Conservation (phyloP, 1,140 invertebrate genomes). For the Heliconius himera region DNA sequence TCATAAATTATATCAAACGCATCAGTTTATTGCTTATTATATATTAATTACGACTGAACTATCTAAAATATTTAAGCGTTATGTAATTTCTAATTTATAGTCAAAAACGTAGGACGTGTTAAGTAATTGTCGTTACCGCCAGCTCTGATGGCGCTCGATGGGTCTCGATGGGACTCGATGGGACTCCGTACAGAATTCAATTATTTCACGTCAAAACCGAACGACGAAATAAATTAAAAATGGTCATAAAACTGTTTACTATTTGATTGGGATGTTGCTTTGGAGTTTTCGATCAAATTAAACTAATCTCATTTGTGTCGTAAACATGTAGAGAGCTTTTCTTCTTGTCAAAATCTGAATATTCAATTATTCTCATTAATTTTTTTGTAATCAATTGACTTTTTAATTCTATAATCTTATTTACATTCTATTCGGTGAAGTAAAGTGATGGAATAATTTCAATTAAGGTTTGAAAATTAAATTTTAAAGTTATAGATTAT, state of each 20-base stretch:
- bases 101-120: slow-evolving; percentile 17
- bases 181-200: slow-evolving; percentile 26
- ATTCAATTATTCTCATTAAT: slow-evolving; percentile 1
- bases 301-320: slow-evolving; percentile 28
- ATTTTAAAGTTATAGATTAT: not conserved
- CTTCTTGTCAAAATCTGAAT: slow-evolving; percentile 2
- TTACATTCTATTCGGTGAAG: not conserved
- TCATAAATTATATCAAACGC: slow-evolving; percentile 29
- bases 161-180: slow-evolving; percentile 8
- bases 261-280: slow-evolving; percentile 26
- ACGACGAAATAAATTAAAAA: slow-evolving; percentile 32
- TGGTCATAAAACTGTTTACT: slow-evolving; percentile 33
- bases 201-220: slow-evolving; percentile 32
- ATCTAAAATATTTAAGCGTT: slow-evolving; percentile 30
- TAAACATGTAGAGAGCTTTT: slow-evolving; percentile 15
- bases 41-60: slow-evolving; percentile 35
- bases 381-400: not conserved
- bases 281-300: not conserved
- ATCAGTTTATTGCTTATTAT: slow-evolving; percentile 23
- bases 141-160: slow-evolving; percentile 5
- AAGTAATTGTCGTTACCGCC: slow-evolving; percentile 21
- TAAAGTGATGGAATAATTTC: not conserved
- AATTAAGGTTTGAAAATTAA: not conserved
- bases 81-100: slow-evolving; percentile 31
- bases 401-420: not conserved